These are phyloP conservation scores for Armadillidium nasatum DNA, from an alignment of 1,140 invertebrate genomes.

Conservation along the genomic window DNA sequence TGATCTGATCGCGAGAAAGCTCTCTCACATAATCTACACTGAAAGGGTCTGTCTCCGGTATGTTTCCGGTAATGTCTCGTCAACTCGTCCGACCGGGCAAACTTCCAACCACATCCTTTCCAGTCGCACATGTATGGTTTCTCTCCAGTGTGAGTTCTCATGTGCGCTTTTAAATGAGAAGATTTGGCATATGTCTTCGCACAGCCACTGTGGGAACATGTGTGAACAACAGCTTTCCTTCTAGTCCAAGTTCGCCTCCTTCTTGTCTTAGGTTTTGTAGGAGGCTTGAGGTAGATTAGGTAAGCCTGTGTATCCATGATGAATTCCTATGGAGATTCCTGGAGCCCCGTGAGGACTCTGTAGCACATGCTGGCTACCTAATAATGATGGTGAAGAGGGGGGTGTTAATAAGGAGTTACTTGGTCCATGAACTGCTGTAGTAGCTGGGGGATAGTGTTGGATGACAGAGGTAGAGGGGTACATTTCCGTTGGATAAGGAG, in stretches of 20 bases:
- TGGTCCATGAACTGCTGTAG: not conserved
- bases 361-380: not conserved
- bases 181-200: slow-evolving; percentile 66
- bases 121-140: slow-evolving; percentile 67
- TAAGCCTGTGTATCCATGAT: not conserved
- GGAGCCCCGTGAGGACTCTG: not conserved
- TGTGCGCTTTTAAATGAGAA: slow-evolving; percentile 65
- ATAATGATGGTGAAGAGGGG: not conserved
- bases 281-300: not conserved
- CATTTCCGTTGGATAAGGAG: not conserved
- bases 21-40: slow-evolving; percentile 59
- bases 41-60: slow-evolving; percentile 60
- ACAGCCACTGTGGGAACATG: slow-evolving; percentile 61
- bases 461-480: not conserved
- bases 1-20: slow-evolving; percentile 63
- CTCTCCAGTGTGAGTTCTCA: slow-evolving; percentile 61
- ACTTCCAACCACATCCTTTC: slow-evolving; percentile 79
- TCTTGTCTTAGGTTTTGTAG: slow-evolving; percentile 26
- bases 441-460: not conserved
- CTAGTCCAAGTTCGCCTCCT: slow-evolving; percentile 30
- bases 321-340: not conserved
- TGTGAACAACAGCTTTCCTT: slow-evolving; percentile 53
- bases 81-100: slow-evolving; percentile 79
- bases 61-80: slow-evolving; percentile 63
- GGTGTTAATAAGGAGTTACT: not conserved